Conservation (phyloP, 2,797 vertebrate species). For the Microctenopoma lineatum region DNA sequence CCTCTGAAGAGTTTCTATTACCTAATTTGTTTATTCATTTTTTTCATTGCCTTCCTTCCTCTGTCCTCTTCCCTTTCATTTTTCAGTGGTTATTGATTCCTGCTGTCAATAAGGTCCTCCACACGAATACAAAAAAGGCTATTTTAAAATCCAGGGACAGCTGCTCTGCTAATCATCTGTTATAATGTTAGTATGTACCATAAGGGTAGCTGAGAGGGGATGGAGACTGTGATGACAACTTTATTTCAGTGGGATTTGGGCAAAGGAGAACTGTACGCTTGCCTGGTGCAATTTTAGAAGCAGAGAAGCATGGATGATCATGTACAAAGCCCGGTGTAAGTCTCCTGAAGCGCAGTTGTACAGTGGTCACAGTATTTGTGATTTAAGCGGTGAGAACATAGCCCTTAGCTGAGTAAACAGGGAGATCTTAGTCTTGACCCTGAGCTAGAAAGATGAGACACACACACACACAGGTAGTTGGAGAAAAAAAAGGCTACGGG, state of each 20-base stretch:
- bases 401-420: conserved; percentile 47
- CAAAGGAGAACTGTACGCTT: conserved; percentile 16
- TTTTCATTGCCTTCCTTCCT: conserved; percentile 19
- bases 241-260: conserved; percentile 21
- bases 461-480: conserved; percentile 25
- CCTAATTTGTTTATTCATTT: conserved; percentile 13
- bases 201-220: not conserved
- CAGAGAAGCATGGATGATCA: conserved; percentile 5
- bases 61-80: conserved; percentile 52
- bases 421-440: conserved; percentile 30
- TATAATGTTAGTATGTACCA: conserved; percentile 20
- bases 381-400: conserved; percentile 40
- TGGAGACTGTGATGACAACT: not conserved
- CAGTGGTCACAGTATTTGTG: conserved; percentile 38
- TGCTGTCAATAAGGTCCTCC: conserved; percentile 56
- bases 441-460: conserved; percentile 20
- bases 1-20: conserved; percentile 37
- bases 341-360: conserved; percentile 10
- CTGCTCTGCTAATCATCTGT: conserved; percentile 9
- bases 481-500: conserved; percentile 3
- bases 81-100: conserved; percentile 63
- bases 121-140: conserved; percentile 65
- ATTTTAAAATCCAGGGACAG: conserved; percentile 50
- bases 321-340: conserved; percentile 9
- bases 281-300: conserved; percentile 37